phyloP scores from a whole-genome alignment of 2,888 invertebrate species.

The Amphipyra berbera region DNA sequence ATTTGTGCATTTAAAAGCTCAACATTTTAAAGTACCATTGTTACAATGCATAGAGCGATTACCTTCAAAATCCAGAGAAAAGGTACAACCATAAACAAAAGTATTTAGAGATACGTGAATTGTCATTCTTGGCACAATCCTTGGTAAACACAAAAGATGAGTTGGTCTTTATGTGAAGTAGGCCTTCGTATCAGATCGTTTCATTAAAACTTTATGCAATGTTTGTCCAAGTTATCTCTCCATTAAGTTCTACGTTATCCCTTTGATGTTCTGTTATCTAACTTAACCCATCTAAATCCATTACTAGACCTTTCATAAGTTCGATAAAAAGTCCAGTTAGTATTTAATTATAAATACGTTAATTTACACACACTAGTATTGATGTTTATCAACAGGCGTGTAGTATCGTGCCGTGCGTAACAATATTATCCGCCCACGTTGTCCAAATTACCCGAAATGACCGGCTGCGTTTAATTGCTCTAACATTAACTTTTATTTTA shows the following conservation, averaged over 20 bases:
- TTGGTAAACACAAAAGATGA: constrained; percentile 38
- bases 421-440: constrained; percentile 29
- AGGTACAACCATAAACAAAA: constrained; percentile 8
- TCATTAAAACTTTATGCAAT: constrained; percentile 36
- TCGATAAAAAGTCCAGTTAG: too few relatives aligned
- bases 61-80: constrained; percentile 6
- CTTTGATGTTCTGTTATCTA: constrained; percentile 15
- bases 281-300: neutral
- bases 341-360: neutral
- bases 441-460: constrained; percentile 47
- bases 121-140: constrained; percentile 3
- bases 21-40: neutral
- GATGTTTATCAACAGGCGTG: constrained; percentile 39
- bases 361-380: constrained; percentile 17
- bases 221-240: constrained; percentile 16
- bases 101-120: constrained; percentile 2
- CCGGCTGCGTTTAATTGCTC: constrained; percentile 55
- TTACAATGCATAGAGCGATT: neutral
- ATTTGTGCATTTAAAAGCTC: neutral
- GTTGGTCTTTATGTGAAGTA: constrained; percentile 14
- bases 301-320: neutral
- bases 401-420: constrained; percentile 36
- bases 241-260: constrained; percentile 3
- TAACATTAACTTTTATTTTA: constrained; percentile 61
- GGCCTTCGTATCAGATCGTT: constrained; percentile 16